These are phyloP conservation scores for Morpho helenor DNA, from an alignment of 2,888 invertebrate species.

Conservation along the genomic window DNA sequence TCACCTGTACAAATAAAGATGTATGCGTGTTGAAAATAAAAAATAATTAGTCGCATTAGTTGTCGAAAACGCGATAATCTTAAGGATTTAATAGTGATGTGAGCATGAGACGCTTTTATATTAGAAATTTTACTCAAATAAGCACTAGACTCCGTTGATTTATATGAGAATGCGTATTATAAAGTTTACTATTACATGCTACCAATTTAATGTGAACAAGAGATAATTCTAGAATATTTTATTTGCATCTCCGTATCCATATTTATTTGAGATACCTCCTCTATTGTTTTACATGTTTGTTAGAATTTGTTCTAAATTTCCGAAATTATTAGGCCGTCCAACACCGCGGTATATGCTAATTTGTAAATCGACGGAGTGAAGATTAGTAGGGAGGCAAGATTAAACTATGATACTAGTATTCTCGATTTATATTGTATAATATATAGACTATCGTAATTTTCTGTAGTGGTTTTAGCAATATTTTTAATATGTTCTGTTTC, in stretches of 20 bases:
- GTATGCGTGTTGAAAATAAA: conserved; percentile 38
- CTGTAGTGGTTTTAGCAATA: conserved; percentile 59
- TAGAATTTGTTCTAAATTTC: neutral
- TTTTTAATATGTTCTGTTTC: conserved; percentile 49
- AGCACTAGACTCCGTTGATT: conserved; percentile 48
- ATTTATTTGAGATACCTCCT: conserved; percentile 16
- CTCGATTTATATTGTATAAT: conserved; percentile 67
- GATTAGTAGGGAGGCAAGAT: conserved; percentile 49
- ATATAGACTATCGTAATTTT: conserved; percentile 63
- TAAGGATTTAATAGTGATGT: conserved; percentile 49
- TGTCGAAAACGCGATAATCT: conserved; percentile 41
- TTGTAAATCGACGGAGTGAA: conserved; percentile 47
- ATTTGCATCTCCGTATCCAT: too few species aligned
- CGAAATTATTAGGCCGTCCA: conserved; percentile 55
- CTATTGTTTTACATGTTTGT: too few species aligned
- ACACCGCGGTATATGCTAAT: conserved; percentile 27
- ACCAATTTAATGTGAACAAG: neutral
- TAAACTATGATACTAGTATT: conserved; percentile 56
- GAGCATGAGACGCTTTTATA: conserved; percentile 66
- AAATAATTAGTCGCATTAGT: conserved; percentile 33
- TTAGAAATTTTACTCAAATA: conserved; percentile 51
- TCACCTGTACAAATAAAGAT: conserved; percentile 38
- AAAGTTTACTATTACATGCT: conserved; percentile 5
- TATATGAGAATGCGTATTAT: conserved; percentile 12
- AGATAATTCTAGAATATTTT: conserved; percentile 5